These are phyloP conservation scores for Ormyrus thymus DNA, from an alignment of 2,888 invertebrate genomes.

Conservation along the genomic window DNA sequence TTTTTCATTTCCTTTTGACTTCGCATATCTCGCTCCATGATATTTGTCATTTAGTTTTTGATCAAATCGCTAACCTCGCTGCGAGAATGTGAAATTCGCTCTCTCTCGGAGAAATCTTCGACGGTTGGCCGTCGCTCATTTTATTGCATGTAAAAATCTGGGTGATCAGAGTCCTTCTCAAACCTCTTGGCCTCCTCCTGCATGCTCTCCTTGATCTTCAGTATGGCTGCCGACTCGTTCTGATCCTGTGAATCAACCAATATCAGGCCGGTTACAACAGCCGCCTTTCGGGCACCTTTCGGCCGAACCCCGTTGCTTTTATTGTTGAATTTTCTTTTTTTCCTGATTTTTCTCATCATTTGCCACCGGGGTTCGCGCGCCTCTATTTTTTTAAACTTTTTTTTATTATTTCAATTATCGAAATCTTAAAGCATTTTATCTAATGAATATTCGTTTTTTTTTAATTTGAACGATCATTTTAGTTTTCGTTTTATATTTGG, in stretches of 20 bases:
- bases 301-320: conserved; percentile 52
- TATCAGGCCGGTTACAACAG: conserved; percentile 73
- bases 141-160: conserved; percentile 98
- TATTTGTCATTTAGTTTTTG: conserved; percentile 31
- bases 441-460: conserved; percentile 3
- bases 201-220: conserved; percentile 99
- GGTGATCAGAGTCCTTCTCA: conserved; percentile 97
- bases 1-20: background rate
- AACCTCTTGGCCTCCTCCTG: conserved; percentile 99
- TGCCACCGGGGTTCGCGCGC: conserved; percentile 39
- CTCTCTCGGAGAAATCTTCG: conserved; percentile 69
- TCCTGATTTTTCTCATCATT: background rate
- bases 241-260: conserved; percentile 83
- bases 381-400: conserved; percentile 20
- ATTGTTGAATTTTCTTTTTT: conserved; percentile 8
- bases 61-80: conserved; percentile 45
- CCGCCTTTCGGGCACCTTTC: conserved; percentile 64
- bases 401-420: conserved; percentile 26
- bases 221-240: conserved; percentile 99
- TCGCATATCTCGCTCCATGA: conserved; percentile 23
- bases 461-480: conserved; percentile 6
- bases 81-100: conserved; percentile 62
- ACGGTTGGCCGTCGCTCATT: conserved; percentile 64
- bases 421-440: conserved; percentile 33
- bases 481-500: conserved; percentile 37